Evolutionary conservation across 64 coral and sea anemone species (phyloP), one percentile per base, ranked within the genome.

Genomic region (Montipora foliosa): DNA sequence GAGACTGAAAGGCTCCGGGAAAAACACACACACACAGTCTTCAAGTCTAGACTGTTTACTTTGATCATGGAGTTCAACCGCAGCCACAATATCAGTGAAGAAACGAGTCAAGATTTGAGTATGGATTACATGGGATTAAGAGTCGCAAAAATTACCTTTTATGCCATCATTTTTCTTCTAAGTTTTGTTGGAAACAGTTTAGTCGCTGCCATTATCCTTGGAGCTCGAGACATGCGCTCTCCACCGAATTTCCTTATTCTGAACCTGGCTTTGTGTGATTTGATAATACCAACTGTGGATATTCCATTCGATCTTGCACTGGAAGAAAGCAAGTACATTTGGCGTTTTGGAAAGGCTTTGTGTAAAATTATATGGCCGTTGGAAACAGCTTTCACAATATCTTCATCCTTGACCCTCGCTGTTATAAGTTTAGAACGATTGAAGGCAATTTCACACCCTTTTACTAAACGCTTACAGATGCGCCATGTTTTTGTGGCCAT

Each of bases 251-350:
- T 89, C 2, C 37, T 95, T 47, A 90, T 90, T 11, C 60, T 95
- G 8, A 95, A 95, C 69, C 89, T 95, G 9, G 89, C 93, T 46
- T 10, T 85, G 1, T 95, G 93, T 22, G 93, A 95, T 21, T 79
- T 95, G 2, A 76, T 95, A 3, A 79, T 70, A 24, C 93, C 93
- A 15, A 49, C 83, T 17, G 17, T 90, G 5, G 82, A 79, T 16
- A 95, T 95, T 79, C 93, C 93, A 2, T 95, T 95, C 71, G 93
- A 95, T 84, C 90, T 95, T 6, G 93, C 93, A 5, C 17, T 90
- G 0, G 93, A 94, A 53, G 93, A 94, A 74, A 82, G 25, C 19
- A 62, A 51, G 1, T 94, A 90, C 76, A 16, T 50, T 8, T 95
- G 88, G 93, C 66, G 16, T 17, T 95, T 90, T 44, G 93, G 88